Conservation (phyloP, 2,797 vertebrate genomes). For the Phrynocephalus forsythii region DNA sequence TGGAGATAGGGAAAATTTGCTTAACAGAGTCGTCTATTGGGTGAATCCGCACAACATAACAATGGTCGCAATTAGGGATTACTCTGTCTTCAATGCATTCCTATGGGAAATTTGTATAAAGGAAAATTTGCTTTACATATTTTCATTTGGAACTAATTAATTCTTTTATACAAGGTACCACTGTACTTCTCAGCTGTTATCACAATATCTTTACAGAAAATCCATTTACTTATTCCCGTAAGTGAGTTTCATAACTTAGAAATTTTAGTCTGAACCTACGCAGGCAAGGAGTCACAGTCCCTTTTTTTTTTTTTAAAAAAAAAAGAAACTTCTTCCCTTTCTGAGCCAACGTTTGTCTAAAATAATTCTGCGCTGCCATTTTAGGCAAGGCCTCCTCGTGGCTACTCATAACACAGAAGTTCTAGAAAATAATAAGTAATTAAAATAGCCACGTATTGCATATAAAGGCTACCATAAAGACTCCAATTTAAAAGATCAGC, state of each 20-base stretch:
- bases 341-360: background rate
- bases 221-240: background rate
- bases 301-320: background rate
- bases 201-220: background rate
- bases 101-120: too few species aligned
- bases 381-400: background rate
- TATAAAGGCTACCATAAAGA: background rate
- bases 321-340: background rate
- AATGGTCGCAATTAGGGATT: too few species aligned
- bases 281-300: background rate
- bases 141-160: too few species aligned
- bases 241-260: background rate
- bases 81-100: too few species aligned
- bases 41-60: too few species aligned
- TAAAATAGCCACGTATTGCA: background rate
- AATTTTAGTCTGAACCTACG: background rate
- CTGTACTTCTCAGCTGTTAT: background rate
- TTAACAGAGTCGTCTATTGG: too few species aligned
- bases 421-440: background rate
- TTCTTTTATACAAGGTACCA: too few species aligned
- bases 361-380: background rate
- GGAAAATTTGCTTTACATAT: too few species aligned
- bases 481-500: background rate
- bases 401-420: background rate
- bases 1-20: too few species aligned